Base-by-base conservation (phyloP, 2,113 vertebrate species). In the Lamprotornis superbus region DNA sequence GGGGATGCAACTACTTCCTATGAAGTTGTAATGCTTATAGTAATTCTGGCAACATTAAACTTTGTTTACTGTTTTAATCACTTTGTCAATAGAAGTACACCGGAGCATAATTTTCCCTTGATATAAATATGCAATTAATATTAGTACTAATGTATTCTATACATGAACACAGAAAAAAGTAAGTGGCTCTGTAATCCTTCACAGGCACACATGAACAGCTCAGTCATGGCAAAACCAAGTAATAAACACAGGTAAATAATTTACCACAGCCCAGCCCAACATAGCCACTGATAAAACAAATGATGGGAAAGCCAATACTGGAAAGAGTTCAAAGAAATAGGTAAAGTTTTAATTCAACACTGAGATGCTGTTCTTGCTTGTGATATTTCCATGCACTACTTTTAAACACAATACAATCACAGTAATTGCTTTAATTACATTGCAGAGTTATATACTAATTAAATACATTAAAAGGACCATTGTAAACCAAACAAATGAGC, bases 61-160 rank as follows among this genome's bases (percentile, higher is more conserved):
- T 87, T 94, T 71, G 77, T 89, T 94, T 68, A 35, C 60, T 40
- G 5, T 74, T 94, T 87, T 93, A 94, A 94, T 92, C 5, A 83
- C 55, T 75, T 81, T 77, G 52, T 83, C 87, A 96, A 86, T 92
- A 75, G 70, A 76, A 28, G 35, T 27, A 91, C 55, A 61, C n/a
- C n/a, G 47, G 83, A 47, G 40, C 82, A 78, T 78, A 81, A 65
- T 77, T 63, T 77, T 14, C 46, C 67, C 56, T 74, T 52, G 31
- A 76, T 57, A 64, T 19, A 68, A 83, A 46, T 44, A 57, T 56
- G 82, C 71, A 87, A 93, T 87, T 92, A 79, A 40, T 77, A 64
- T 56, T 63, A 60, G 49, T 35, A 16, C 52, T 89, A 96, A 80
- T 73, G 74, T 42, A 59, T 50, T 44, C 31, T 67, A 5, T 6